Conservation (phyloP, 1,140 invertebrate species). For the Aphis craccivora region DNA sequence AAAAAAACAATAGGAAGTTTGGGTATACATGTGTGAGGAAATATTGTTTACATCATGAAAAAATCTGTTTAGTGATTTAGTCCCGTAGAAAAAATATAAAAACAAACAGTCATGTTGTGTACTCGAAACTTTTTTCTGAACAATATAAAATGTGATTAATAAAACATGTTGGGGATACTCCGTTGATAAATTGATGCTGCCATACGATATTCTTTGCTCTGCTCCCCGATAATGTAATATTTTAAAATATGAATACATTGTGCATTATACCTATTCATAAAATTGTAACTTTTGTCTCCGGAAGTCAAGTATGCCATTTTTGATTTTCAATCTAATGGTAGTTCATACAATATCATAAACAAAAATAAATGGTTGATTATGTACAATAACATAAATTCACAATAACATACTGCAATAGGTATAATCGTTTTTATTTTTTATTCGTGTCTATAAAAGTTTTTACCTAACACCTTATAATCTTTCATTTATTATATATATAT, state of each 20-base stretch:
- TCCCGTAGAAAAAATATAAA: neutral
- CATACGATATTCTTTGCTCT: neutral
- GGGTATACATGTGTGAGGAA: slow-evolving; percentile 5
- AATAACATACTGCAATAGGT: neutral
- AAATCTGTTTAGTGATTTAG: neutral
- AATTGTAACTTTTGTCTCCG: neutral
- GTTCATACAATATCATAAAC: slow-evolving; percentile 20
- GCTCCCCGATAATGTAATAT: neutral
- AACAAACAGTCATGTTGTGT: neutral
- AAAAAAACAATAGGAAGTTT: slow-evolving; percentile 50
- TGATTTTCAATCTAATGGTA: neutral
- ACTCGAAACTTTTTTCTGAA: slow-evolving; percentile 25
- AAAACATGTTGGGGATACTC: neutral
- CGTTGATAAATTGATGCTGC: slow-evolving; percentile 47
- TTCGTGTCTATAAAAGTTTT: neutral
- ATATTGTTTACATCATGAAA: neutral
- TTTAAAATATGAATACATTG: slow-evolving; percentile 7
- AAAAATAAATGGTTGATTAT: neutral
- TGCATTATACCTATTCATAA: neutral
- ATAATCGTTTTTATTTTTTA: neutral
- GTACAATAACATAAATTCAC: no score
- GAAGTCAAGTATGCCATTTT: neutral
- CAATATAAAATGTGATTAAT: slow-evolving; percentile 9
- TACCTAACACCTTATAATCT: neutral
- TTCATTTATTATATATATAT: neutral